Percentiles rank a stretch among this genome's conserved stretches.
Evolutionary conservation across 2,113 vertebrate genomes (phyloP).

Genomic region (Grammomys dolichurus): DNA sequence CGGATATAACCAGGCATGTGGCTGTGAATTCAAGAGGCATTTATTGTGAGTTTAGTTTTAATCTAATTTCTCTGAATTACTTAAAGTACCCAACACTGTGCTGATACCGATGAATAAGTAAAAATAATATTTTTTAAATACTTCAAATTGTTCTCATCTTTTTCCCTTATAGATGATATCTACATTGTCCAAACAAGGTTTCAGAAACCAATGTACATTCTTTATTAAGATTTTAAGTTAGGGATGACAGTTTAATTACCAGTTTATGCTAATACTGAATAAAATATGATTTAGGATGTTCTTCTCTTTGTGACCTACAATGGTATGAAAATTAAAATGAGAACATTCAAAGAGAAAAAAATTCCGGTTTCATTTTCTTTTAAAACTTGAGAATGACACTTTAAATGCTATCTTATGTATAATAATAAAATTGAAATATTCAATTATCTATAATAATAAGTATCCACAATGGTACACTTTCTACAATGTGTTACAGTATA

Average conservation of each 20-base stretch:
- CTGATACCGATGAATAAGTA: neutral
- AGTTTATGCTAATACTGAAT: neutral
- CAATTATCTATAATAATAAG: neutral
- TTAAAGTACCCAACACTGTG: neutral
- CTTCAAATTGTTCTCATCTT: neutral
- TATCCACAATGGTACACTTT: neutral
- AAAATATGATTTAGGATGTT: neutral
- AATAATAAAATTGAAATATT: conserved; percentile 11
- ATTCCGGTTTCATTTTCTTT: neutral
- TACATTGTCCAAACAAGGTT: neutral
- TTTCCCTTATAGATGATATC: neutral
- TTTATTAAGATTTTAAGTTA: conserved; percentile 33
- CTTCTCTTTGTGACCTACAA: neutral
- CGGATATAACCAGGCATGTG: neutral
- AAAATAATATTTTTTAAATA: neutral
- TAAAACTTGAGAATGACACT: neutral
- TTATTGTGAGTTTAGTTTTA: conserved; percentile 39
- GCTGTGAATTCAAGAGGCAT: neutral
- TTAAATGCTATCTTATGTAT: neutral
- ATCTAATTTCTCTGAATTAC: neutral
- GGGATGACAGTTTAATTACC: neutral
- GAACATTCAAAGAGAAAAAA: neutral
- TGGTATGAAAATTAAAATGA: conserved; percentile 17
- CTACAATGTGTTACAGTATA: neutral
- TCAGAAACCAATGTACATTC: neutral